Evolutionary conservation across 2,797 vertebrate genomes (phyloP).

Genomic region (Tamandua tetradactyla): DNA sequence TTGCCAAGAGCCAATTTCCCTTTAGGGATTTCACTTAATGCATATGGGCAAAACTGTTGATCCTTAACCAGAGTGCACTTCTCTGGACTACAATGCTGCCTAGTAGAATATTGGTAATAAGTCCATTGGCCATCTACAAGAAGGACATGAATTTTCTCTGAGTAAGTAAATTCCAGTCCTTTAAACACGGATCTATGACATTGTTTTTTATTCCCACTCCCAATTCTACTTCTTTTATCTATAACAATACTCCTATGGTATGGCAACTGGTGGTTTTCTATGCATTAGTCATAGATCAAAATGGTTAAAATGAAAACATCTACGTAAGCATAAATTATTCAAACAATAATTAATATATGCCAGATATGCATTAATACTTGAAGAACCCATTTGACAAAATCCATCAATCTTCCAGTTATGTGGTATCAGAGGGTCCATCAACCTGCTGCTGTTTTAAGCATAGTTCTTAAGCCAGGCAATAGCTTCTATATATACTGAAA

Average conservation of each 20-base stretch:
- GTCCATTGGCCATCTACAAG: background rate
- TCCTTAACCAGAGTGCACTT: background rate
- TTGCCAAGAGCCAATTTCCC: background rate
- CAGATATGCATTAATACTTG: background rate
- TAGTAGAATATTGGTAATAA: background rate
- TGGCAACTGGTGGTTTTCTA: background rate
- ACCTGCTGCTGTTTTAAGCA: background rate
- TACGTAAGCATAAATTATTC: background rate
- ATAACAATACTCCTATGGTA: background rate
- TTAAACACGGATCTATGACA: background rate
- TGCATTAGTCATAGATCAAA: background rate
- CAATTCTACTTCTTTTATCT: constrained; percentile 19
- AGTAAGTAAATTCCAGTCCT: background rate
- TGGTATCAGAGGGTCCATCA: background rate
- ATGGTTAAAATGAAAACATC: background rate
- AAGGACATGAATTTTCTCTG: background rate
- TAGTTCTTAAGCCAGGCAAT: background rate
- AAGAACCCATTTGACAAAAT: background rate
- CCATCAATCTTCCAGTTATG: background rate
- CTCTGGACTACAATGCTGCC: background rate
- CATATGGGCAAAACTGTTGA: background rate
- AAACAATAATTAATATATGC: constrained; percentile 3
- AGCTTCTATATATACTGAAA: background rate
- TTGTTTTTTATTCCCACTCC: background rate
- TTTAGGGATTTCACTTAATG: background rate